Percentiles rank a stretch among this genome's conserved stretches.
These are phyloP conservation scores for Menidia menidia DNA, from an alignment of 2,797 vertebrate genomes.

Conservation along the genomic window DNA sequence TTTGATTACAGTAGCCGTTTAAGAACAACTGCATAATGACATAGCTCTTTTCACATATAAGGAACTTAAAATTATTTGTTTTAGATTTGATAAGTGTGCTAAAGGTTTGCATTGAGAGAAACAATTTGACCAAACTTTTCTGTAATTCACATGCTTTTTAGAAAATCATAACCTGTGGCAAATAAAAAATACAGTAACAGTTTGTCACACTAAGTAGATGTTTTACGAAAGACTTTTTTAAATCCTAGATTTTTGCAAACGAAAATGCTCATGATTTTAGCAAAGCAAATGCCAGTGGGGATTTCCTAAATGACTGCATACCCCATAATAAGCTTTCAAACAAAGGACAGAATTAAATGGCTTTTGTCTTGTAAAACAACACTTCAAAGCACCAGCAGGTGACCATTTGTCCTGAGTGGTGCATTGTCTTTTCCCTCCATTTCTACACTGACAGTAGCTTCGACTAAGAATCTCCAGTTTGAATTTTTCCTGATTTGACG, in stretches of 20 bases:
- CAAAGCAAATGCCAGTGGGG: not conserved
- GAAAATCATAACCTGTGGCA: too few relatives aligned
- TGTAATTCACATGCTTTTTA: too few relatives aligned
- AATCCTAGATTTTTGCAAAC: not conserved
- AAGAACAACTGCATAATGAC: too few relatives aligned
- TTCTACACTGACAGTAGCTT: constrained; percentile 53
- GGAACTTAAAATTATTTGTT: too few relatives aligned
- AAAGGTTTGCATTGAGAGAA: too few relatives aligned
- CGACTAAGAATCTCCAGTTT: constrained; percentile 1
- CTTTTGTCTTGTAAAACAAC: constrained; percentile 76
- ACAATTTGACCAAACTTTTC: too few relatives aligned
- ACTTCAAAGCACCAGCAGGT: constrained; percentile 76
- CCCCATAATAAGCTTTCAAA: constrained; percentile 19
- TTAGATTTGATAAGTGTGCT: too few relatives aligned
- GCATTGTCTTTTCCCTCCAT: constrained; percentile 73
- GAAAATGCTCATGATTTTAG: not conserved
- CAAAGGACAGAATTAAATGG: constrained; percentile 60
- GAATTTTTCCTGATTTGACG: not conserved
- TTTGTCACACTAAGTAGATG: too few relatives aligned
- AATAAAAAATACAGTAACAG: too few relatives aligned
- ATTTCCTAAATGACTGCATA: constrained; percentile 17
- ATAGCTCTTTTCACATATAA: too few relatives aligned
- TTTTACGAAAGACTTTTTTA: not conserved
- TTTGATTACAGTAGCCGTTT: too few relatives aligned
- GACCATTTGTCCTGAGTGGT: constrained; percentile 66